A percentile compares a stretch with the other conserved stretches of the same genome.
Conservation (phyloP, 2,113 vertebrate species). For the Procavia capensis region DNA sequence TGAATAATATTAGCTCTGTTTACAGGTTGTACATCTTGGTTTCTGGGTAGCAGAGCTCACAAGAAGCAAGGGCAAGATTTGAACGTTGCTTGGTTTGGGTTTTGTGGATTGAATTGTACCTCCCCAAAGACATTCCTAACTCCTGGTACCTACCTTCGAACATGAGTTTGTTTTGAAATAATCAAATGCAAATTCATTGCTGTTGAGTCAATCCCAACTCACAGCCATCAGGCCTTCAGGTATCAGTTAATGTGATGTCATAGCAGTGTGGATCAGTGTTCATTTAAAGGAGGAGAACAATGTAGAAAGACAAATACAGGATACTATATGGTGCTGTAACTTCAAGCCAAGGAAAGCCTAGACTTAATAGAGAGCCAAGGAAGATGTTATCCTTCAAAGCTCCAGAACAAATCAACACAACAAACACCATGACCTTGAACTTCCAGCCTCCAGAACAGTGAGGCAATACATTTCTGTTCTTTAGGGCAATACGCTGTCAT, state of each 20-base stretch:
- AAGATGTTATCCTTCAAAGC: background rate
- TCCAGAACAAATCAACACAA: background rate
- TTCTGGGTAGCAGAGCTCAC: background rate
- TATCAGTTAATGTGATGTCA: too few species aligned
- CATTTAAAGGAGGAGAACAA: background rate
- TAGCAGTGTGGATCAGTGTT: background rate
- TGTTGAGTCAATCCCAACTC: too few species aligned
- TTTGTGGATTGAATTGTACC: too few species aligned
- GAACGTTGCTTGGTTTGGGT: background rate
- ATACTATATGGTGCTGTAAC: background rate
- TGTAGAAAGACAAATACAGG: background rate
- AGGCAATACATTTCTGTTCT: background rate
- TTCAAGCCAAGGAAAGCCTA: background rate
- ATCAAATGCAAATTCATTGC: too few species aligned
- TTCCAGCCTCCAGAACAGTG: background rate
- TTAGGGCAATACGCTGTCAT: background rate
- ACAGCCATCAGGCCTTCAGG: too few species aligned
- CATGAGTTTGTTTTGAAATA: too few species aligned
- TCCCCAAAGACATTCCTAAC: too few species aligned
- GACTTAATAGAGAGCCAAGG: background rate
- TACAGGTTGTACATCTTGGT: background rate
- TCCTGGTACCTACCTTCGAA: too few species aligned
- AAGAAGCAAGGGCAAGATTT: background rate
- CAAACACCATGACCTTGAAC: background rate
- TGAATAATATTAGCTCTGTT: background rate